Evolutionary conservation across 2,797 vertebrate species (phyloP).

Genomic region (Coendou prehensilis): DNA sequence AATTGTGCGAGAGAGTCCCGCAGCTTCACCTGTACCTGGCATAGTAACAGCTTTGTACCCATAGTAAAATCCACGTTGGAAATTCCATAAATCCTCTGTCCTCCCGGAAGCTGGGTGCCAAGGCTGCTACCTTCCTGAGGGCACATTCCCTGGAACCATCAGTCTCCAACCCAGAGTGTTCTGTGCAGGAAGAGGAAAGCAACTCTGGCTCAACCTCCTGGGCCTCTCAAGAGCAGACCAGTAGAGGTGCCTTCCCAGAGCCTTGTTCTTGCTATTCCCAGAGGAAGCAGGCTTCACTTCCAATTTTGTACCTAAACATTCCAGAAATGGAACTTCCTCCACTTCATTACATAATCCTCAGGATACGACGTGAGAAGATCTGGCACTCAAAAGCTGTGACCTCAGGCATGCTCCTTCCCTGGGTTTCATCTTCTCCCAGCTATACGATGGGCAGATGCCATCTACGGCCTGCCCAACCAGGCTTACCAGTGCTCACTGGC

Average conservation of each 20-base stretch:
- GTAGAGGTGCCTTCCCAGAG: conserved; percentile 39
- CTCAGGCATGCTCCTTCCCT: background rate
- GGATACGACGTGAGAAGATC: conserved; percentile 18
- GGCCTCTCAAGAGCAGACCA: background rate
- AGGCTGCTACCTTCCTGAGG: background rate
- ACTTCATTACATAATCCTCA: conserved; percentile 57
- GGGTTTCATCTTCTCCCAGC: background rate
- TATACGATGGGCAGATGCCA: conserved; percentile 7
- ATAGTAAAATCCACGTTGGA: background rate
- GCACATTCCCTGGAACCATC: background rate
- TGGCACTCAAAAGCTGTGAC: background rate
- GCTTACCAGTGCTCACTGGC: background rate
- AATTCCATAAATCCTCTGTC: conserved; percentile 35
- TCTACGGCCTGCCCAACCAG: background rate
- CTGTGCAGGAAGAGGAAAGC: conserved; percentile 19
- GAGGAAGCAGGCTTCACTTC: conserved; percentile 60
- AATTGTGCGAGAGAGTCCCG: conserved; percentile 36
- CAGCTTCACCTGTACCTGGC: conserved; percentile 75
- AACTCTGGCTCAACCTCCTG: background rate
- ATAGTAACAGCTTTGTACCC: background rate
- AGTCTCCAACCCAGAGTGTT: background rate
- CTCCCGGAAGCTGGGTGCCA: background rate
- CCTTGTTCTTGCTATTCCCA: conserved; percentile 62
- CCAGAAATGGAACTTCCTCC: conserved; percentile 72
- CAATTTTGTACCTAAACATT: conserved; percentile 22